Evolutionary conservation across 2,113 vertebrate genomes (phyloP).

Genomic region (Cololabis saira): DNA sequence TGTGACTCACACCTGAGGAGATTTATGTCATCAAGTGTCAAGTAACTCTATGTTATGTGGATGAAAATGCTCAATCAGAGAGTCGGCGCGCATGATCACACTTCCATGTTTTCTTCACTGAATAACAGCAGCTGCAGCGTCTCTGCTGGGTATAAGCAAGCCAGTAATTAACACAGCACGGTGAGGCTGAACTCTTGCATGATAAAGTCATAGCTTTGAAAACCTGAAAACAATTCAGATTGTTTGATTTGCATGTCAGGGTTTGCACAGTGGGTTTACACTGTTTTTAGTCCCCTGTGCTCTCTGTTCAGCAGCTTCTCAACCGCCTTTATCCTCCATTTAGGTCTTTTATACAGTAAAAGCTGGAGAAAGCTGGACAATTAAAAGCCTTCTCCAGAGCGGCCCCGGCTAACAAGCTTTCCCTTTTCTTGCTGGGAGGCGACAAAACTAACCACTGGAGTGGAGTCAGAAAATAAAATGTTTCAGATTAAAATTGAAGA

Average conservation of each 20-base stretch:
- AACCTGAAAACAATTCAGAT: background rate
- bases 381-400: background rate
- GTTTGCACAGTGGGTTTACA: background rate
- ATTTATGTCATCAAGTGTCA: slow-evolving; percentile 39
- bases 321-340: background rate
- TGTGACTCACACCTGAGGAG: slow-evolving; percentile 10
- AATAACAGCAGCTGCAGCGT: slow-evolving; percentile 32
- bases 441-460: background rate
- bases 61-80: slow-evolving; percentile 16
- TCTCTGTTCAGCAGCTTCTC: background rate
- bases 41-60: slow-evolving; percentile 24
- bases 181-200: background rate
- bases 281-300: background rate
- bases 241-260: too few relatives aligned
- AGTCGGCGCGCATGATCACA: slow-evolving; percentile 2
- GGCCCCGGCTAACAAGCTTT: background rate
- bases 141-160: background rate
- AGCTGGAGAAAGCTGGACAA: background rate
- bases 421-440: background rate
- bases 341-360: background rate
- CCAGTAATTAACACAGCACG: slow-evolving; percentile 2
- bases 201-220: background rate
- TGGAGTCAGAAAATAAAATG: too few relatives aligned
- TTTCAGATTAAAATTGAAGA: too few relatives aligned
- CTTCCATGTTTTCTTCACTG: slow-evolving; percentile 28